Percentiles rank a stretch among this genome's conserved stretches.
These are phyloP conservation scores for Podarcis siculus DNA, from an alignment of 2,797 vertebrate species.

Conservation along the genomic window DNA sequence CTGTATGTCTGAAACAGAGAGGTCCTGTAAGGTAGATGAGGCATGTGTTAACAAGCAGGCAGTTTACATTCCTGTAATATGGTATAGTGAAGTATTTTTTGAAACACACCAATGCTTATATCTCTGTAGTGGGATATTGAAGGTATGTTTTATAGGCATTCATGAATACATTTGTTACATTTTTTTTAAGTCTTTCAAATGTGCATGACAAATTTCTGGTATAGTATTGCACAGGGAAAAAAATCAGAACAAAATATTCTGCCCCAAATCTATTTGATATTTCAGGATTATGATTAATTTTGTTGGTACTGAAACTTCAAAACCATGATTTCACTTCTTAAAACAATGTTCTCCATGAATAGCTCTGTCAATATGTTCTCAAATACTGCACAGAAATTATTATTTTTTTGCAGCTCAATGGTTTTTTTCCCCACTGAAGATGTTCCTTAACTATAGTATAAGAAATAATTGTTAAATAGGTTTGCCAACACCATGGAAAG, in stretches of 20 bases:
- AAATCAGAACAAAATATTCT: neutral
- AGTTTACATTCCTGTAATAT: too few relatives aligned
- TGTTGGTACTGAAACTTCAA: neutral
- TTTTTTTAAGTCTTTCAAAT: neutral
- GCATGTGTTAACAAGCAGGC: neutral
- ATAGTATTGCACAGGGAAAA: neutral
- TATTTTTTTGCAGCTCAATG: neutral
- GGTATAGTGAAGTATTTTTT: too few relatives aligned
- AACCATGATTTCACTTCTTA: neutral
- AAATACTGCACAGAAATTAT: neutral
- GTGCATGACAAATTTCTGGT: neutral
- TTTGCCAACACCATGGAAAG: conserved; percentile 22
- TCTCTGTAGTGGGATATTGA: too few relatives aligned
- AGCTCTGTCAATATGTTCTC: neutral
- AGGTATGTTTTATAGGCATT: neutral
- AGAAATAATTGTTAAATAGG: neutral
- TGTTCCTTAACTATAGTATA: conserved; percentile 8
- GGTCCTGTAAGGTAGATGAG: neutral
- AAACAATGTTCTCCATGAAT: neutral
- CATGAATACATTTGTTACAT: neutral
- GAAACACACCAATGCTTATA: too few relatives aligned
- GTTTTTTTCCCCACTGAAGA: neutral
- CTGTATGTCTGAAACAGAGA: neutral
- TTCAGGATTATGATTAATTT: neutral
- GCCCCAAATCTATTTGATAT: neutral